These are phyloP conservation scores for Porites cylindrica DNA, from an alignment of 92 coral and sea anemone genomes.

Conservation along the genomic window DNA sequence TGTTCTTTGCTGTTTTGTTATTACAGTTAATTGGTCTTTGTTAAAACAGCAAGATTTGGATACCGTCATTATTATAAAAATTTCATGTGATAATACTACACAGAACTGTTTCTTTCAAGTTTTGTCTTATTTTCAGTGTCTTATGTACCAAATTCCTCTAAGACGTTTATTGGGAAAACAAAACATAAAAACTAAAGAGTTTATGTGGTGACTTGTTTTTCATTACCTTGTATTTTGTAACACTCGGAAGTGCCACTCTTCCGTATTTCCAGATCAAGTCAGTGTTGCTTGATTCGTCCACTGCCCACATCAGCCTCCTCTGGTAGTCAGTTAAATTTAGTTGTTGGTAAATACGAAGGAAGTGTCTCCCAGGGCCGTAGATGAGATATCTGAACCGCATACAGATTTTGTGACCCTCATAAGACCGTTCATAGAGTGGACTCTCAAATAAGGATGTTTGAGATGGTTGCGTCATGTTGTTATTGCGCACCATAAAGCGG, in stretches of 20 bases:
- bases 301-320: constrained; percentile 69
- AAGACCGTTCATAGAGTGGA: constrained; percentile 59
- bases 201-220: too few relatives aligned
- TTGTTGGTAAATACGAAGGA: constrained; percentile 66
- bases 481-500: constrained; percentile 11
- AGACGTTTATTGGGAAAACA: constrained; percentile 2
- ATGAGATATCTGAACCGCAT: constrained; percentile 69
- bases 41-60: too few relatives aligned
- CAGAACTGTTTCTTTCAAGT: too few relatives aligned
- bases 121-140: too few relatives aligned
- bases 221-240: constrained; percentile 65
- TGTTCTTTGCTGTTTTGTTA: too few relatives aligned
- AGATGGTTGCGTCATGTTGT: constrained; percentile 1
- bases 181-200: too few relatives aligned
- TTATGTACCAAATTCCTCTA: background rate
- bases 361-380: constrained; percentile 58
- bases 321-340: constrained; percentile 39
- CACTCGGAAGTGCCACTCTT: constrained; percentile 66
- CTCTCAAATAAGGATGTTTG: constrained; percentile 51
- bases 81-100: too few relatives aligned
- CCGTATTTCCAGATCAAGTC: constrained; percentile 68
- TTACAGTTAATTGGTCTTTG: too few relatives aligned
- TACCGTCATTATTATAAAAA: too few relatives aligned
- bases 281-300: constrained; percentile 44
- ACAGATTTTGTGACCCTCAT: constrained; percentile 53